Base-by-base conservation (phyloP, 2,888 invertebrate species). In the Amiota communis region DNA sequence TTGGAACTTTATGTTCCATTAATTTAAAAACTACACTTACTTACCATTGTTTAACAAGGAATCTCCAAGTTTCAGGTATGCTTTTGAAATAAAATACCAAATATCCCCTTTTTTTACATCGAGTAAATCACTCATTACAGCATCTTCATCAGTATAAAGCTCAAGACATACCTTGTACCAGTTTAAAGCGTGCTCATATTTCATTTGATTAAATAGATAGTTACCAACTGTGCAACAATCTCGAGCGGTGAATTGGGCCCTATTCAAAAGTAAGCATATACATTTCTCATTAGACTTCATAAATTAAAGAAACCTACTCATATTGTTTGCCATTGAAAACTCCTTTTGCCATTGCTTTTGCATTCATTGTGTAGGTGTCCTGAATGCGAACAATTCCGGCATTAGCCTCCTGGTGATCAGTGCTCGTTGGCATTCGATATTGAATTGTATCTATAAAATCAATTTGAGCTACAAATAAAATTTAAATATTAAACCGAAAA, bases 391-490 rank as follows among this genome's bases (percentile, higher is more conserved):
- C 94, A 70, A 99, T 91, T 0, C 97, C 98, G 64, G 94, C 94
- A 4, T 97, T 97, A 8, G 98, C 98, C 0, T 98, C 97, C 77
- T 93, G 93, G 74, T 98, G 90, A 89, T 99, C 98, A 87, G 97
- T 97, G 72, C 94, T 92, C 0, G 93, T 94, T 0, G 97, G 97
- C 88, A 70, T 76, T 36, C 77, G 67, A 70, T 59, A 0, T 68
- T 76, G 59, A 15, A 78, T 13, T 15, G 75, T 72, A 0, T 79
- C 57, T 17, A 87, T 77, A 0, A 77, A 67, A 13, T 81, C 76
- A 2, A 82, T 56, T 46, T 71, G 63, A 46, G 71, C 76, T 63
- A n/a, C 6, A 36, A 57, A 15, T 2, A 3, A 11, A 12, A 15
- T 65, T 36, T 0, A 36, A 36, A 6, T 36, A 36, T 36, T 36